phyloP scores from a whole-genome alignment of 2,113 vertebrate genomes.

The Pelusios castaneus region DNA sequence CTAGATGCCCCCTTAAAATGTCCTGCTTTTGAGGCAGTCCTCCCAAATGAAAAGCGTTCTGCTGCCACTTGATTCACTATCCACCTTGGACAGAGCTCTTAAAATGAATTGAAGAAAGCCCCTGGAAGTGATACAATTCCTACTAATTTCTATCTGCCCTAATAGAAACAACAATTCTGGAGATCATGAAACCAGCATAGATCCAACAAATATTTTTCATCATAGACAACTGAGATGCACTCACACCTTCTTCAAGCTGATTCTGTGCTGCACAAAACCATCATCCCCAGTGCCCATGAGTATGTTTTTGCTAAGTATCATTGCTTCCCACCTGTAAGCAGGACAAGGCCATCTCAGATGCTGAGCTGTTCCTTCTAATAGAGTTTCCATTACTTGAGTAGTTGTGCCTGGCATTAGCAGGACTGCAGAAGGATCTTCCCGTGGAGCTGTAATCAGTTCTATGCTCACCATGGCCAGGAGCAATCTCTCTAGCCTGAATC shows the following conservation, averaged over 20 bases:
- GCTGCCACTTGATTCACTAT: neutral
- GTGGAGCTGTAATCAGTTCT: neutral
- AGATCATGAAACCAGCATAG: fast-evolving
- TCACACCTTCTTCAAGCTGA: neutral
- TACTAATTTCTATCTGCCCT: fast-evolving
- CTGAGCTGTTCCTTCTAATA: neutral
- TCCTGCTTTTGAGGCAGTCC: no score
- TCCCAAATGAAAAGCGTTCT: neutral
- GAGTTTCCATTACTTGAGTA: neutral
- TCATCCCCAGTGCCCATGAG: neutral
- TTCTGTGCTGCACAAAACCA: neutral
- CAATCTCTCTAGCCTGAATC: neutral
- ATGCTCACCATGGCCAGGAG: fast-evolving
- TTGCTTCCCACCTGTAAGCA: conserved; percentile 59
- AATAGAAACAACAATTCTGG: neutral
- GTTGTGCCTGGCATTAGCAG: fast-evolving
- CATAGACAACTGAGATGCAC: neutral
- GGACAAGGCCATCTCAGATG: neutral
- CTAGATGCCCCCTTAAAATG: neutral
- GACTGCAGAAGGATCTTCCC: neutral
- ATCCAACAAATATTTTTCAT: neutral
- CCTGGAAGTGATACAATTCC: fast-evolving
- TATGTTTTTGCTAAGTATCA: neutral
- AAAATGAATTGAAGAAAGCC: neutral
- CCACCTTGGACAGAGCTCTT: neutral